phyloP scores from a whole-genome alignment of 2,113 vertebrate species.

The Corythaixoides concolor region DNA sequence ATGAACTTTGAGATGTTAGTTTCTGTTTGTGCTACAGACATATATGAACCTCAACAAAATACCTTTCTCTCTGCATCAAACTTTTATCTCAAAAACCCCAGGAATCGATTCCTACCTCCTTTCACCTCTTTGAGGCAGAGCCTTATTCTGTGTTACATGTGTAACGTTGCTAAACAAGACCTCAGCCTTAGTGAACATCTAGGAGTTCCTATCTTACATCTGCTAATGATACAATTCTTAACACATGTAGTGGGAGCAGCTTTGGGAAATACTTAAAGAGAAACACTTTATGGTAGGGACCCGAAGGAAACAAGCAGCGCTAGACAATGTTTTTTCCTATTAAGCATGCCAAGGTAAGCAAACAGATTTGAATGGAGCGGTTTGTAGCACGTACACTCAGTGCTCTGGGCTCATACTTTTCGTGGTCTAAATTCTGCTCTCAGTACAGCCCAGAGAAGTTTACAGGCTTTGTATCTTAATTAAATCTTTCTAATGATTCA shows the following conservation, averaged over 20 bases:
- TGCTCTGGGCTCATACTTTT: background rate
- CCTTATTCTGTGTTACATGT: background rate
- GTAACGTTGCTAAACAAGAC: background rate
- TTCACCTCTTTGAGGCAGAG: background rate
- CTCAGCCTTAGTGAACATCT: background rate
- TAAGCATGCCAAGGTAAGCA: background rate
- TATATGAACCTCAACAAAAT: background rate
- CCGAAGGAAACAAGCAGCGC: background rate
- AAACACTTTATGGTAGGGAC: background rate
- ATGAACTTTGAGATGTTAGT: background rate
- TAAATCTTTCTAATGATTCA: conserved; percentile 60
- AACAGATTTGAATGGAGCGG: background rate
- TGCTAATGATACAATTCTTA: background rate
- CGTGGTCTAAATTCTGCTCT: background rate
- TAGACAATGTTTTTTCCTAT: background rate
- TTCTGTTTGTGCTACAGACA: background rate
- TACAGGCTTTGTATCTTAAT: conserved; percentile 57
- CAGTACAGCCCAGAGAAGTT: background rate
- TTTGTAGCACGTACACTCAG: background rate
- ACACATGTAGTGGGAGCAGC: fast-evolving
- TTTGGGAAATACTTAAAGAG: background rate
- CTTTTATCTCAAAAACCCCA: background rate
- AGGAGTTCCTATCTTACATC: background rate
- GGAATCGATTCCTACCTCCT: background rate
- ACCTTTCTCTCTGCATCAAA: background rate